These are phyloP conservation scores for Silurus lanzhouensis DNA, from an alignment of 2,797 vertebrate species.

Conservation along the genomic window DNA sequence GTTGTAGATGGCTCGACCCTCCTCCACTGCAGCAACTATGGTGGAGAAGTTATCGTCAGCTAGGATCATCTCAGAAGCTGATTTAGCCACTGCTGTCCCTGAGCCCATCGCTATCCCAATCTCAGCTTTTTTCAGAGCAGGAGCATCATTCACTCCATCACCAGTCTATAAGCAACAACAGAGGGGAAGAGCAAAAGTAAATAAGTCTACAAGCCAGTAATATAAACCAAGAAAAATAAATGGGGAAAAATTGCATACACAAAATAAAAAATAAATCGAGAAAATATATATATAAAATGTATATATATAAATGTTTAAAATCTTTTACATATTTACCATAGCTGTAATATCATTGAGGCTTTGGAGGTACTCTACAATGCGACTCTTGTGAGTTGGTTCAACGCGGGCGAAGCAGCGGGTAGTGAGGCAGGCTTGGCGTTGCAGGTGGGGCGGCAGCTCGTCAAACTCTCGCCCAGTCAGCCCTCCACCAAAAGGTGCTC, in stretches of 20 bases:
- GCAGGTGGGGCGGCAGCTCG: slow-evolving; percentile 75
- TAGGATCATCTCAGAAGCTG: slow-evolving; percentile 80
- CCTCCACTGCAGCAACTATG: slow-evolving; percentile 79
- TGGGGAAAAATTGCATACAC: no score
- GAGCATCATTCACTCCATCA: slow-evolving; percentile 79
- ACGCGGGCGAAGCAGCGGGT: slow-evolving; percentile 76
- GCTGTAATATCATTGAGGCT: slow-evolving; percentile 79
- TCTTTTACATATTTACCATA: slow-evolving; percentile 67
- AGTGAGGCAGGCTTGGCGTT: slow-evolving; percentile 74
- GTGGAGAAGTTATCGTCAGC: slow-evolving; percentile 83
- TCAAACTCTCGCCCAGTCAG: slow-evolving; percentile 80
- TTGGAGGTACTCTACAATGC: slow-evolving; percentile 81
- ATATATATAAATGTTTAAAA: not conserved
- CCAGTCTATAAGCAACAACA: slow-evolving; percentile 68
- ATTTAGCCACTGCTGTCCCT: slow-evolving; percentile 79
- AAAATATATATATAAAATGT: no score
- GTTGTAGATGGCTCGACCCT: slow-evolving; percentile 81
- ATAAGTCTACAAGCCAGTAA: no score
- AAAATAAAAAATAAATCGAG: not conserved
- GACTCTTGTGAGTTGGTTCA: slow-evolving; percentile 80
- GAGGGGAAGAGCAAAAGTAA: not conserved
- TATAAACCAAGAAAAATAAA: no score
- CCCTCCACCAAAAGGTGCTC: slow-evolving; percentile 60
- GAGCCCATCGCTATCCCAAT: slow-evolving; percentile 82
- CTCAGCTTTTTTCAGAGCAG: slow-evolving; percentile 79